phyloP scores from a whole-genome alignment of 37 sponge, comb jelly and placozoan genomes.

The Amphimedon queenslandica region DNA sequence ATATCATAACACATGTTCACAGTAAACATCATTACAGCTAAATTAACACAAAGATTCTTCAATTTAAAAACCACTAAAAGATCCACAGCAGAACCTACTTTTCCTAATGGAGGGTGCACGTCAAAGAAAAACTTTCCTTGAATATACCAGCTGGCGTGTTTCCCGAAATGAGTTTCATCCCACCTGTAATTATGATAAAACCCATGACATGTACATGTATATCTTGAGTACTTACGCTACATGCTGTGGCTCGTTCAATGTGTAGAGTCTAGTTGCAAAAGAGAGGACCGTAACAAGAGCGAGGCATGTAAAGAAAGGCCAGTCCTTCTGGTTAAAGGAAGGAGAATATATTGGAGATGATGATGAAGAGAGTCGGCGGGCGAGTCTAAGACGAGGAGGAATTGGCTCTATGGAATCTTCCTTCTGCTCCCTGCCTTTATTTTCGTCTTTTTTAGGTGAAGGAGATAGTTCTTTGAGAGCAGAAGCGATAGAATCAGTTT shows the following conservation, averaged over 20 bases:
- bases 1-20: no score
- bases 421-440: no score
- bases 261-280: constrained; percentile 68
- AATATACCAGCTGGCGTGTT: constrained; percentile 96
- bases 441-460: neutral
- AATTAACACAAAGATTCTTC: neutral
- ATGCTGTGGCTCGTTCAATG: constrained; percentile 66
- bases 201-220: neutral
- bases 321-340: constrained; percentile 29
- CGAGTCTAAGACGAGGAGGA: no score
- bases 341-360: constrained; percentile 17
- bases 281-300: constrained; percentile 37
- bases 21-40: no score
- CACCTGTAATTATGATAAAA: constrained; percentile 41
- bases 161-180: constrained; percentile 99
- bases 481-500: no score
- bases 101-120: constrained; percentile 97
- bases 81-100: constrained; percentile 27
- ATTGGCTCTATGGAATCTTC: no score
- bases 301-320: constrained; percentile 38
- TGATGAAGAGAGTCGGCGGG: neutral
- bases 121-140: constrained; percentile 95
- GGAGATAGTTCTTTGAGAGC: neutral
- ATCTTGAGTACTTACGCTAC: constrained; percentile 70
- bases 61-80: neutral